A percentile compares a stretch with the other conserved stretches of the same genome.
Evolutionary conservation across 2,797 vertebrate species (phyloP).

Genomic region (Emydoidea blandingii): DNA sequence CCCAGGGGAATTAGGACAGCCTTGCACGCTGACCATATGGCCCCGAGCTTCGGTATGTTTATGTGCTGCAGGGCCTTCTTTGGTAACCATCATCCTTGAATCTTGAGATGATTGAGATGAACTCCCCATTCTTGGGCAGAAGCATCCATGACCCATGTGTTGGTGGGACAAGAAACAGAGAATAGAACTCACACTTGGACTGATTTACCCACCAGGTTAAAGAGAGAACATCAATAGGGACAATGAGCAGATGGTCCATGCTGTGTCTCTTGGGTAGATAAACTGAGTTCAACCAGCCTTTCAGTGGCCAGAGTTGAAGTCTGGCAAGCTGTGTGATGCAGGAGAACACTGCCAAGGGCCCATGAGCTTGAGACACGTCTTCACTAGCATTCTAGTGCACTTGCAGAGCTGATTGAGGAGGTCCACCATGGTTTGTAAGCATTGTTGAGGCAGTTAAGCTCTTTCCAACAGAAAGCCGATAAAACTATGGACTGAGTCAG

Average conservation of each 20-base stretch:
- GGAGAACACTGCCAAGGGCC: background rate
- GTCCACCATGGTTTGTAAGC: background rate
- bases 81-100: no score
- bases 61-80: no score
- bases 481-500: background rate
- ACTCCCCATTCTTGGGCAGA: no score
- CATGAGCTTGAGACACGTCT: background rate
- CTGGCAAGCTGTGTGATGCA: background rate
- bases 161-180: background rate
- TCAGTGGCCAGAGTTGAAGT: background rate
- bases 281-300: background rate
- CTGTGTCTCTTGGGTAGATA: background rate
- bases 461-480: background rate
- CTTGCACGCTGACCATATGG: no score
- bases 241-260: background rate
- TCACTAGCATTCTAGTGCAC: background rate
- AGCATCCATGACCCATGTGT: background rate
- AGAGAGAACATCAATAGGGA: background rate
- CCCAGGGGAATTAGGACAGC: no score
- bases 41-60: no score
- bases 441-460: background rate
- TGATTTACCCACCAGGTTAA: background rate
- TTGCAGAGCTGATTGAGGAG: background rate
- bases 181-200: background rate
- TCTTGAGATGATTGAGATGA: no score